Evolutionary conservation across 2,113 vertebrate genomes (phyloP).

Genomic region (Melanerpes formicivorus): DNA sequence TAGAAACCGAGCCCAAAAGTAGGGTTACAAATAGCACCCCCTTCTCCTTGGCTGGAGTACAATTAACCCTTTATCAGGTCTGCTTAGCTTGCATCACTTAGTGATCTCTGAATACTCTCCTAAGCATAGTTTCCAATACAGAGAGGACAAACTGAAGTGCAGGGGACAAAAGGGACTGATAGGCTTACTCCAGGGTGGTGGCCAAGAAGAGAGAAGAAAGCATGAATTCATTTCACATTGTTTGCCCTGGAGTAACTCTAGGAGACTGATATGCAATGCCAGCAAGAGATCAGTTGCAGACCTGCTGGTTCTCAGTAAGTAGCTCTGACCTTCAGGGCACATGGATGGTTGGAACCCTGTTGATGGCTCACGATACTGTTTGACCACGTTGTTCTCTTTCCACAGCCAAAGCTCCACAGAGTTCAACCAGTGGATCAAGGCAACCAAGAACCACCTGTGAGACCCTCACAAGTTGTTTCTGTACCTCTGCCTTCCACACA

Average conservation of each 20-base stretch:
- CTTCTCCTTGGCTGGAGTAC: neutral
- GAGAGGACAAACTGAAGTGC: neutral
- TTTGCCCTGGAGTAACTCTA: neutral
- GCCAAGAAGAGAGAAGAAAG: neutral
- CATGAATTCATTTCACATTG: neutral
- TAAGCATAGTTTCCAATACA: neutral
- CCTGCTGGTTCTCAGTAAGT: neutral
- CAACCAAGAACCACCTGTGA: neutral
- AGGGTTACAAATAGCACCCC: neutral
- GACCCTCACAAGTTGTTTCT: fast-evolving
- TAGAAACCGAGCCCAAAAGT: neutral
- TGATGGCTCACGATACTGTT: neutral
- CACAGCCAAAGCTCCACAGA: neutral
- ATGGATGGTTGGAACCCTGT: neutral
- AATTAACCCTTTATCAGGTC: neutral
- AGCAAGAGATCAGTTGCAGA: neutral
- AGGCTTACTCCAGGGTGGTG: neutral
- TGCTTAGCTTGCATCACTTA: neutral
- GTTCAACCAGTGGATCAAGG: neutral
- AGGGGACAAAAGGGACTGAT: neutral
- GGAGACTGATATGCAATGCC: neutral
- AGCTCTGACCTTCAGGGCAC: neutral
- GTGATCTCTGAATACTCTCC: neutral
- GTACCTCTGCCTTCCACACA: neutral
- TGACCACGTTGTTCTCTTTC: neutral